Conservation (phyloP, 2,797 vertebrate species). For the Halcyon chelicuti region DNA sequence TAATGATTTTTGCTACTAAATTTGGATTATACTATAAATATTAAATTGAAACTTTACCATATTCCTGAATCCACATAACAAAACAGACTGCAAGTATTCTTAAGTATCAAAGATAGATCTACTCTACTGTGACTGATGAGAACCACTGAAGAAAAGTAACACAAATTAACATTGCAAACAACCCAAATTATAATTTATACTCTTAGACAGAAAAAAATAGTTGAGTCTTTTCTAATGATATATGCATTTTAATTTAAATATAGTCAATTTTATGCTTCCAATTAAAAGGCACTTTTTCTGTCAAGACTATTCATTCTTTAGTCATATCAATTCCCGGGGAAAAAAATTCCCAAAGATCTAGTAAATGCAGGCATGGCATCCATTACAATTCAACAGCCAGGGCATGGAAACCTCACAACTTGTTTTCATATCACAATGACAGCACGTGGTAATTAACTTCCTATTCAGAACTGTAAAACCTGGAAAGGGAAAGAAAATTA, state of each 20-base stretch:
- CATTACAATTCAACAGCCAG: background rate
- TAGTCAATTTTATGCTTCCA: background rate
- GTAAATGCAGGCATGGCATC: background rate
- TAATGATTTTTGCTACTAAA: background rate
- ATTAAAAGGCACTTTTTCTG: background rate
- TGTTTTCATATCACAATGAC: slow-evolving; percentile 18
- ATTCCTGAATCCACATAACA: background rate
- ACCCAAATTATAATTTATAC: background rate
- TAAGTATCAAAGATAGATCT: background rate
- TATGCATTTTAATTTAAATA: background rate
- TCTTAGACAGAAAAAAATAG: background rate
- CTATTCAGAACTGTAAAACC: background rate
- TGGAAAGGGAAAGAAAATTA: slow-evolving; percentile 13
- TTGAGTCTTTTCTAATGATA: background rate
- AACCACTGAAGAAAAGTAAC: background rate
- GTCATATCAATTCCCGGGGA: background rate
- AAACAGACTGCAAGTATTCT: background rate
- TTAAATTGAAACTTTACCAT: background rate
- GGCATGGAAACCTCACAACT: background rate
- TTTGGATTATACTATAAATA: background rate
- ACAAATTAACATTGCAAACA: background rate
- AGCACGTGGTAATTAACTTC: slow-evolving; percentile 25
- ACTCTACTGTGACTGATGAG: background rate
- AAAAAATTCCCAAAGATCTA: background rate
- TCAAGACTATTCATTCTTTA: background rate